Evolutionary conservation across 2,888 invertebrate genomes (phyloP), one percentile per base, ranked within the genome.

Genomic region (Ennomos fuscantarius): DNA sequence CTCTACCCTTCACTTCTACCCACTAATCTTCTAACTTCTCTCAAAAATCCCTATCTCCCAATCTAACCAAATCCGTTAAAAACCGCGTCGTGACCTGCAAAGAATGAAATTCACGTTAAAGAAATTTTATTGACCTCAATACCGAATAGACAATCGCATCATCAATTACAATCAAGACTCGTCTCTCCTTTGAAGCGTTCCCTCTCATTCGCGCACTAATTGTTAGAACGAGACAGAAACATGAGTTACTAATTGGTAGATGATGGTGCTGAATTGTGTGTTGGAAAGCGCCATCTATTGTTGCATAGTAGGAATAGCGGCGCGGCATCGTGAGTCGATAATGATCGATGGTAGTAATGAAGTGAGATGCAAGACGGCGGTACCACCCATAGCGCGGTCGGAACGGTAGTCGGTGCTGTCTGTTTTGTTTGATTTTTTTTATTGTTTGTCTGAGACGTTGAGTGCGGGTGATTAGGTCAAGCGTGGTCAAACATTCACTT

Each of bases 131-230:
- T 86, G 86, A 88, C 84, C 86, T 78, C 81, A 76, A 84, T 81
- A 78, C 52, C 33, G 78, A 81, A 81, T 82, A 86, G 82, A 87
- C 86, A 86, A 89, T 83, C 84, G 79, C 81, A 89, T 91, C 90
- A 92, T 90, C 87, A 91, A 92, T 91, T 88, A 90, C 89, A 91
- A 91, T 92, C 91, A 91, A 81, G 79, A 70, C 79, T 79, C 82
- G 82, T 77, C 78, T 72, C 69, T 81, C 78, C 81, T 82, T 81
- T 85, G 78, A 78, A 76, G 70, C 58, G 66, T 24, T 45, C 52
- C 67, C 61, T 85, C 82, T 77, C 78, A 60, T 67, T 81, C 73
- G 43, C 40, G 37, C 65, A 13, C 37, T 3, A 34, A 55, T 57
- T 42, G 33, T 63, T 42, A 48, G 56, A 39, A 60, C 55, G 73